Evolutionary conservation across 1,140 invertebrate species (phyloP).

Genomic region (Lycorma delicatula): DNA sequence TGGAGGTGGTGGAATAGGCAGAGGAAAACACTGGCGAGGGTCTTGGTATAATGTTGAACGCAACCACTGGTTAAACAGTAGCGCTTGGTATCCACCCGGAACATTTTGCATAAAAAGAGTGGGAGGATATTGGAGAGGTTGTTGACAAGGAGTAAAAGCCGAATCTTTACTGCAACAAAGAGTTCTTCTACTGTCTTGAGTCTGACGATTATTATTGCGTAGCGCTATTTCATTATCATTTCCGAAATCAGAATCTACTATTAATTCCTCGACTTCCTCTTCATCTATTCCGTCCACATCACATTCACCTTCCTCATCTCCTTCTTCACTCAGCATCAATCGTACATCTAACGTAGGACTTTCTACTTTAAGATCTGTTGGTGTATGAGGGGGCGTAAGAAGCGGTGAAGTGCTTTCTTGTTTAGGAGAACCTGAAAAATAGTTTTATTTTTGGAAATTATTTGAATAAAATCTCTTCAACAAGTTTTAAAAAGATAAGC

Average conservation of each 20-base stretch:
- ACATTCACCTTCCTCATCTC: neutral
- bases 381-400: conserved; percentile 30
- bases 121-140: neutral
- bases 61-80: conserved; percentile 25
- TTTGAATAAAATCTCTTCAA: too few relatives aligned
- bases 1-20: neutral
- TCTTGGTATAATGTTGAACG: conserved; percentile 17
- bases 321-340: conserved; percentile 21
- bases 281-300: too few relatives aligned
- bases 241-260: conserved; percentile 18
- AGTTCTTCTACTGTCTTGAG: neutral
- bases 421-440: conserved; percentile 8
- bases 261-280: conserved; percentile 17
- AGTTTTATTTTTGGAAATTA: too few relatives aligned
- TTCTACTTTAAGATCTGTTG: conserved; percentile 20
- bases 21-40: conserved; percentile 15
- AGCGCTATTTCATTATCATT: conserved; percentile 8
- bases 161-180: conserved; percentile 17
- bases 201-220: too few relatives aligned
- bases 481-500: too few relatives aligned
- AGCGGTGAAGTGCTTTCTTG: conserved; percentile 21
- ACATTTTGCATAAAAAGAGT: conserved; percentile 12
- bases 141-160: conserved; percentile 14
- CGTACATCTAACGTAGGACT: neutral
- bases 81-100: conserved; percentile 14